Base-by-base conservation (phyloP, 2,888 invertebrate genomes). In the Xylophagus ater region DNA sequence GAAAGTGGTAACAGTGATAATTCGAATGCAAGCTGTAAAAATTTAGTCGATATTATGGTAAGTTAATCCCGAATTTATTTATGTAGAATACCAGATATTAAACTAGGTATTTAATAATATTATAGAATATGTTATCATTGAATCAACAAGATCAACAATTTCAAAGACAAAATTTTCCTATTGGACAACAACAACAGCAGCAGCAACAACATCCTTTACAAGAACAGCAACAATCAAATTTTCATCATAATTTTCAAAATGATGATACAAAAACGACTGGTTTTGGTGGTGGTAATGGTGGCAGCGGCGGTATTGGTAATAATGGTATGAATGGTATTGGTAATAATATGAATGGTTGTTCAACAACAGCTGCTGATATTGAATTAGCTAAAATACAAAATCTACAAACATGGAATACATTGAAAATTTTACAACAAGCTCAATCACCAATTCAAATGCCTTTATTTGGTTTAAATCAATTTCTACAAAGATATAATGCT, bases 1-100 rank as follows among this genome's bases (percentile, higher is more conserved):
- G 61, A 61, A 45, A 62, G 62, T 43, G 60, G 60, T 44, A 59
- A 60, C 35, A 62, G 62, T 49, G 58, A 55, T 45, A 57, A 59
- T 41, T 61, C 62, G 15, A 54, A 58, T 43, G 50, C 48, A 5
- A 48, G 47, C 21, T 59, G 59, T 42, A 53, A 54, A n/a, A 60
- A 53, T 47, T 44, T 63, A 3, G 51, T 57, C 39, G 63, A 63
- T 43, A 58, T 63, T 53, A 61, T 63, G 53, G 62, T 62, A 46
- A 52, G 51, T 49, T 31, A 28, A 18, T 30, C 2, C 18, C 14
- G 7, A 26, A 4, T 15, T 28, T 25, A 9, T 12, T 29, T 10
- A 26, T 13, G 15, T 30, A 4, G 4, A 12, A 24, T 30, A 6
- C 13, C 14, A n/a, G 18, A 32, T 12, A 9, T 13, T 40, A 25